Conservation (phyloP, 2,888 invertebrate genomes). For the Synanthedon vespiformis region DNA sequence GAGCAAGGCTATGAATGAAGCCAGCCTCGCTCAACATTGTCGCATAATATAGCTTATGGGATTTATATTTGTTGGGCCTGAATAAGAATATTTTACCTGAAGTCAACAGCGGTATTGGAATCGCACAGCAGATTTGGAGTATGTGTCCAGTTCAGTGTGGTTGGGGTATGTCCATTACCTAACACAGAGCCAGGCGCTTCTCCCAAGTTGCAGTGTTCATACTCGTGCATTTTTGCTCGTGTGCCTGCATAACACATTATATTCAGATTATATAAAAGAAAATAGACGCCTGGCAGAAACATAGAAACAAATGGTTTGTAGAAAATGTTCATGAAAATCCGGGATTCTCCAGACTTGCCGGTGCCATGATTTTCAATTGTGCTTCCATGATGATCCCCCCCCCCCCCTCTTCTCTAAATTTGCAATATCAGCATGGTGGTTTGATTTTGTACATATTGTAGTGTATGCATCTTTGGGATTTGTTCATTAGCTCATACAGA, state of each 20-base stretch:
- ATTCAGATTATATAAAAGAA: not conserved
- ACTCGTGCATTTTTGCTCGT: constrained; percentile 84
- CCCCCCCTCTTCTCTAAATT: no score
- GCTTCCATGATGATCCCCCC: no score
- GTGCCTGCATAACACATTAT: constrained; percentile 67
- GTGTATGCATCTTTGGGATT: no score
- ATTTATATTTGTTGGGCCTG: not conserved
- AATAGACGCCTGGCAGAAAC: no score
- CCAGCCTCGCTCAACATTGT: not conserved
- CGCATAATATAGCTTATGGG: not conserved
- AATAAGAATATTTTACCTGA: constrained; percentile 63
- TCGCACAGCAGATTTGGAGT: constrained; percentile 95
- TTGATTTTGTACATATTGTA: no score
- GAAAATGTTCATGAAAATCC: no score
- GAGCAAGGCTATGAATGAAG: no score
- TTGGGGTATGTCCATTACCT: constrained; percentile 89
- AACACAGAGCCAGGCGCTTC: constrained; percentile 92
- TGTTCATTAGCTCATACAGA: no score
- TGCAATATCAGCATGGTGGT: no score
- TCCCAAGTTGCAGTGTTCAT: constrained; percentile 88
- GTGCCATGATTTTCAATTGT: no score
- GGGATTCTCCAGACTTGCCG: no score
- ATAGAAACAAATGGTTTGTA: no score
- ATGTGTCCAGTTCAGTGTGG: constrained; percentile 86
- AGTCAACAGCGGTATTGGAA: constrained; percentile 85